Percentiles rank a stretch among this genome's conserved stretches.
phyloP scores from a whole-genome alignment of 92 coral and sea anemone genomes.

The Plumapathes pennacea region DNA sequence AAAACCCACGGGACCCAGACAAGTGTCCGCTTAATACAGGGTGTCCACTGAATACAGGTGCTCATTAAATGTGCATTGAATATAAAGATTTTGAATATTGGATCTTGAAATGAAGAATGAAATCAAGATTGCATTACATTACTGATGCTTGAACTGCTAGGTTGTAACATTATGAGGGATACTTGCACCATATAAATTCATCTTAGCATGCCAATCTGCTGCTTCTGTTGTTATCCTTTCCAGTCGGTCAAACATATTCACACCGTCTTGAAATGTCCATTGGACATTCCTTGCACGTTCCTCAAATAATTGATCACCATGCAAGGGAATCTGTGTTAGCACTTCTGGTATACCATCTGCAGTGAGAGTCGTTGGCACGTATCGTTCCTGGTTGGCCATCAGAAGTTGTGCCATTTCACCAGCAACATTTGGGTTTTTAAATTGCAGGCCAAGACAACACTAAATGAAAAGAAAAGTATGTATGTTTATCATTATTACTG shows the following conservation, averaged over 20 bases:
- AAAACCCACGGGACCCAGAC: too few species aligned
- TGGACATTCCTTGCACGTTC: conserved; percentile 55
- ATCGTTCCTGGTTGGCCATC: conserved; percentile 34
- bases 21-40: too few species aligned
- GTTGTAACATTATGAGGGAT: background rate
- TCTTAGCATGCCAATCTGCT: conserved; percentile 55
- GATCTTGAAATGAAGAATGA: too few species aligned
- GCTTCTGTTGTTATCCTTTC: conserved; percentile 49
- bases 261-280: conserved; percentile 58
- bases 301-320: conserved; percentile 65
- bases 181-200: conserved; percentile 38
- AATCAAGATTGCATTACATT: too few species aligned
- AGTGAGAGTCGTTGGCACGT: conserved; percentile 29
- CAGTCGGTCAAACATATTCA: conserved; percentile 28
- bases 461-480: background rate
- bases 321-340: conserved; percentile 15
- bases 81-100: too few species aligned
- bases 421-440: conserved; percentile 11
- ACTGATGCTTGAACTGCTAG: background rate
- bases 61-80: too few species aligned
- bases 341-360: conserved; percentile 5
- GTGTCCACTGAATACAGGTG: too few species aligned
- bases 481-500: too few species aligned
- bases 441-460: conserved; percentile 23
- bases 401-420: conserved; percentile 32